Base-by-base conservation (phyloP, 2,797 vertebrate genomes). In the Peromyscus attwateri region DNA sequence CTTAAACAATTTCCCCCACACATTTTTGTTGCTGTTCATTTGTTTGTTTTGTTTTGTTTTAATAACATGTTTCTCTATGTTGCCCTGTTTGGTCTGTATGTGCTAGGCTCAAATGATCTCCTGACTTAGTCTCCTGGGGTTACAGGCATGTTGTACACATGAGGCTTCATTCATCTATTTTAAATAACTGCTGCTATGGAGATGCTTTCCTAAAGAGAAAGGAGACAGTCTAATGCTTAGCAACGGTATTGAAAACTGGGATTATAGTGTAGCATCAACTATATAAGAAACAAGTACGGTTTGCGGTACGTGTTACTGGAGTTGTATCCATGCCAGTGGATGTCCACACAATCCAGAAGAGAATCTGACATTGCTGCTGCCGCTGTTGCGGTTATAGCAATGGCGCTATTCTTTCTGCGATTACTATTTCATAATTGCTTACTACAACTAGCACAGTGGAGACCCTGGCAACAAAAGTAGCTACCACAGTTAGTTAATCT, bases 261-360 rank as follows among this genome's bases (percentile, higher is more conserved):
- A 55, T 79, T 92, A 75, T 1, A 82, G 1, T 57, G 92, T 46
- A 31, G 12, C 17, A 81, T 91, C 85, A 96, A 87, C n/a, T 57
- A 87, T 14, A 21, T 73, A 75, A 93, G 80, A 95, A 70, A 81
- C n/a, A 89, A 76, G 79, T 43, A 90, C 81, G n/a, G n/a, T n/a
- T n/a, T n/a, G n/a, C n/a, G n/a, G n/a, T n/a, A n/a, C n/a, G n/a
- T n/a, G n/a, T n/a, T n/a, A n/a, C n/a, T n/a, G n/a, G n/a, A n/a
- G n/a, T n/a, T n/a, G n/a, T n/a, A n/a, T n/a, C n/a, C n/a, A n/a
- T n/a, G n/a, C n/a, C n/a, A n/a, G n/a, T n/a, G n/a, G n/a, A n/a
- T n/a, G n/a, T n/a, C n/a, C n/a, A n/a, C n/a, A n/a, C n/a, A n/a
- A n/a, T n/a, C n/a, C n/a, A n/a, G n/a, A n/a, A n/a, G n/a, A n/a